A percentile compares a stretch with the other conserved stretches of the same genome.
Evolutionary conservation across 1,140 invertebrate species (phyloP).

Genomic region (Temnothorax nylanderi): DNA sequence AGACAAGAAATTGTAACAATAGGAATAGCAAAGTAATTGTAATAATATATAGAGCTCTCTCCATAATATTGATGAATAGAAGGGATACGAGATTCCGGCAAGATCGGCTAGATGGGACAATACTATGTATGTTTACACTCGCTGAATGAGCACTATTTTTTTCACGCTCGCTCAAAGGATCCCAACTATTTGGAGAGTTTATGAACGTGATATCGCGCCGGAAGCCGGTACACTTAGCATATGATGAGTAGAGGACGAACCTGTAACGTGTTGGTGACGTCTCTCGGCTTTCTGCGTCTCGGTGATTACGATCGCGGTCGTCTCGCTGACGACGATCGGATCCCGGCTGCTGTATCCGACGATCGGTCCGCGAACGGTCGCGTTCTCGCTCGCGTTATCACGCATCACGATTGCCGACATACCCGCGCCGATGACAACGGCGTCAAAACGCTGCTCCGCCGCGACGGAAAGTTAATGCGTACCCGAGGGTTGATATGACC

Average conservation of each 20-base stretch:
- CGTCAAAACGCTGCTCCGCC: conserved; percentile 30
- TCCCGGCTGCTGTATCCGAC: conserved; percentile 18
- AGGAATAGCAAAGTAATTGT: neutral
- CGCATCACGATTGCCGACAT: conserved; percentile 76
- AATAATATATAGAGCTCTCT: neutral
- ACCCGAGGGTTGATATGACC: conserved; percentile 74
- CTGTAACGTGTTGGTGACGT: conserved; percentile 68
- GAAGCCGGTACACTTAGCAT: neutral
- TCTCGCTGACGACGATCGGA: conserved; percentile 69
- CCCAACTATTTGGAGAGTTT: neutral
- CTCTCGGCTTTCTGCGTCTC: conserved; percentile 67
- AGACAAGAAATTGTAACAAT: neutral
- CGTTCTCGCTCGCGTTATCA: conserved; percentile 58
- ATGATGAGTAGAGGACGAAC: conserved; percentile 63
- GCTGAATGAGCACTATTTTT: neutral
- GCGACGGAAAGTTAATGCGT: conserved; percentile 59
- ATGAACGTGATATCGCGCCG: neutral
- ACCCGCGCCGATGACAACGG: conserved; percentile 48
- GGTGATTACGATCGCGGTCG: conserved; percentile 73
- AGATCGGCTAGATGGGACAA: neutral
- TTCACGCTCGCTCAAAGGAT: neutral
- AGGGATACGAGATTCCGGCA: neutral
- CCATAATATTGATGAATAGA: neutral
- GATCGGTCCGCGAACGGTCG: conserved; percentile 1
- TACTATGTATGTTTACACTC: neutral